Evolutionary conservation across 2,113 vertebrate genomes (phyloP), one percentile per base, ranked within the genome.

Genomic region (Tragelaphus strepsiceros): DNA sequence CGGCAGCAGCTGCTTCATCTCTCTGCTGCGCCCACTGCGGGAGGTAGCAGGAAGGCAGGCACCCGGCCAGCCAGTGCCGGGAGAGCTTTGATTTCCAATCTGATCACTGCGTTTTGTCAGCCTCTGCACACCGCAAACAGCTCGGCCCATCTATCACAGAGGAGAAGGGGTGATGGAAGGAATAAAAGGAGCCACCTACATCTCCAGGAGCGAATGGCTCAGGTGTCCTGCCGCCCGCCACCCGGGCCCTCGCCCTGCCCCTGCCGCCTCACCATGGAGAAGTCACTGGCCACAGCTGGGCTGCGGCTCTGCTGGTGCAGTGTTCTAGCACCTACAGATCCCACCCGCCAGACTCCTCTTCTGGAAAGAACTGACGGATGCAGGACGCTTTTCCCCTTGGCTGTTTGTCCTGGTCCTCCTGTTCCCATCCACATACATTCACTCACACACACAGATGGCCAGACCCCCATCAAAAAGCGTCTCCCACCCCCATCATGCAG

Each of bases 311-410:
- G 15, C n/a, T 35, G 35, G 21, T 58, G 3, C 56, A 6, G 58
- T 5, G 46, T 64, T 88, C 97, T 88, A 0, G 5, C 39, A 22
- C 32, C 15, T 88, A 67, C 64, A 15, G 32, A 58, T 87, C 28
- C 58, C 5, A 92, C 64, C 96, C 49, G 51, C 16, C 93, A 89
- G 43, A 54, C 85, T 84, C 82, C 93, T 81, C 91, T 77, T 80
- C 91, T 30, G 43, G 62, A 56, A 95, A 95, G 92, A 96, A 98
- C 39, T 89, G 77, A 94, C 81, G 84, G 94, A 83, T 64, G 92
- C 77, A 19, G 88, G n/a, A 56, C 28, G 24, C 56, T 49, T 21
- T 93, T 53, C 51, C 26, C 39, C 54, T 46, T 35, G 51, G 43
- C 32, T 88, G 30, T 92, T 89, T 53, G 21, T 67, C 17, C 22